These are phyloP conservation scores for Labroides dimidiatus DNA, from an alignment of 2,797 vertebrate genomes.

Conservation along the genomic window DNA sequence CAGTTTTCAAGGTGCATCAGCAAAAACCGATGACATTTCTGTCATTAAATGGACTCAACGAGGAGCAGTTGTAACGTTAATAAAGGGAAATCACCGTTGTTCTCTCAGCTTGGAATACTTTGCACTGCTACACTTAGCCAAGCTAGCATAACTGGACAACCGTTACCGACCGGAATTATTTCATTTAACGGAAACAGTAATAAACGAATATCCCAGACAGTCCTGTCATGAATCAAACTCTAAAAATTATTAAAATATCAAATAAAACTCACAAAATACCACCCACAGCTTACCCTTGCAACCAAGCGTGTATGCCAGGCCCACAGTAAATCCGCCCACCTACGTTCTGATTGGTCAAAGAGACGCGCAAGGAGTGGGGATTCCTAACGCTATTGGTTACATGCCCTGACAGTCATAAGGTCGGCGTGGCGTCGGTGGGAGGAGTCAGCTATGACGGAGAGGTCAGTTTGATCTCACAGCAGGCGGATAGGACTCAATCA, in stretches of 20 bases:
- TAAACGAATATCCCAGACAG: background rate
- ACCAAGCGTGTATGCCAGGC: conserved; percentile 78
- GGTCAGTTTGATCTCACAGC: conserved; percentile 65
- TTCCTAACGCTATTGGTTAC: conserved; percentile 57
- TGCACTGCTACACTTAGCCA: conserved; percentile 62
- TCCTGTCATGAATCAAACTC: background rate
- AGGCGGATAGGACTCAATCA: conserved; percentile 52
- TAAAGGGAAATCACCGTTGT: conserved; percentile 80
- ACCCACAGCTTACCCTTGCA: conserved; percentile 77
- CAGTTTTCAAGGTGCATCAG: background rate
- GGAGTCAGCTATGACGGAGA: conserved; percentile 51
- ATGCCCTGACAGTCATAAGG: conserved; percentile 39
- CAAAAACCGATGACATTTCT: background rate
- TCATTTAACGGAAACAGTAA: conserved; percentile 17
- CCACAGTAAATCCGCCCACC: conserved; percentile 65
- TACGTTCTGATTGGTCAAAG: conserved; percentile 51
- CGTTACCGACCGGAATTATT: background rate
- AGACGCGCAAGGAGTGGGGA: rapidly evolving
- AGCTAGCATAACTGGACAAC: conserved; percentile 33
- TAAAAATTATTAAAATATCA: conserved; percentile 54
- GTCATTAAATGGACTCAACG: conserved; percentile 31
- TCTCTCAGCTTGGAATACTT: conserved; percentile 78
- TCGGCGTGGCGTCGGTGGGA: conserved; percentile 52
- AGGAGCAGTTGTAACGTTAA: conserved; percentile 32
- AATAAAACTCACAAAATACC: conserved; percentile 79